These are phyloP conservation scores for Temnothorax curvispinosus DNA, from an alignment of 1,140 invertebrate genomes.

Conservation along the genomic window DNA sequence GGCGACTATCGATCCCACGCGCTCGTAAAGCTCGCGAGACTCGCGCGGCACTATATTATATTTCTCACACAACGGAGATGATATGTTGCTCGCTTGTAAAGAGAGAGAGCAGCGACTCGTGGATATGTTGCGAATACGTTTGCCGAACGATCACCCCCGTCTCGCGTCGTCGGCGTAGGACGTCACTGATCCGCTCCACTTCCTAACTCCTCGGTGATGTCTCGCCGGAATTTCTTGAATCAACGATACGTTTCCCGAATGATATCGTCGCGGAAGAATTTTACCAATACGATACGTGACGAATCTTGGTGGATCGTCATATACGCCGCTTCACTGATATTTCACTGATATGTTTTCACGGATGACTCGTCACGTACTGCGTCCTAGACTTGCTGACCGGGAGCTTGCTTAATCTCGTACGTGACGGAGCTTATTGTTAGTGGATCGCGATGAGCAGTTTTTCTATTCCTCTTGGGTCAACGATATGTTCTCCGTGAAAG, in stretches of 20 bases:
- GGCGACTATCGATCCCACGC: constrained; percentile 48
- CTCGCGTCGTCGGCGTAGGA: background rate
- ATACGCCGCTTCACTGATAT: constrained; percentile 7
- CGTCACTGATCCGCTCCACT: background rate
- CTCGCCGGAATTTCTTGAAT: background rate
- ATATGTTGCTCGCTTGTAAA: constrained; percentile 45
- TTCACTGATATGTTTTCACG: constrained; percentile 7
- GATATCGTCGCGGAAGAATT: background rate
- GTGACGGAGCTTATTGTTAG: background rate
- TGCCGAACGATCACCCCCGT: background rate
- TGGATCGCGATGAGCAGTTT: background rate
- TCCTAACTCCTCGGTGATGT: background rate
- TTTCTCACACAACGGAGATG: background rate
- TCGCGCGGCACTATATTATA: constrained; percentile 11
- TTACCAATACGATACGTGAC: constrained; percentile 9
- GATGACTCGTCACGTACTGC: constrained; percentile 1
- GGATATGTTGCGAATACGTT: constrained; percentile 4
- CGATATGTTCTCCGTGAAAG: background rate
- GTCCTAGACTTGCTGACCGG: background rate
- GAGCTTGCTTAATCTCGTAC: constrained; percentile 5
- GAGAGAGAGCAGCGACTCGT: constrained; percentile 36
- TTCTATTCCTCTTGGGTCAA: background rate
- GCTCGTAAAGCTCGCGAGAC: constrained; percentile 51
- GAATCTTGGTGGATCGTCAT: constrained; percentile 4
- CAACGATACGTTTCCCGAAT: background rate